phyloP scores from a whole-genome alignment of 1,140 invertebrate species.

The Bombus superbus region DNA sequence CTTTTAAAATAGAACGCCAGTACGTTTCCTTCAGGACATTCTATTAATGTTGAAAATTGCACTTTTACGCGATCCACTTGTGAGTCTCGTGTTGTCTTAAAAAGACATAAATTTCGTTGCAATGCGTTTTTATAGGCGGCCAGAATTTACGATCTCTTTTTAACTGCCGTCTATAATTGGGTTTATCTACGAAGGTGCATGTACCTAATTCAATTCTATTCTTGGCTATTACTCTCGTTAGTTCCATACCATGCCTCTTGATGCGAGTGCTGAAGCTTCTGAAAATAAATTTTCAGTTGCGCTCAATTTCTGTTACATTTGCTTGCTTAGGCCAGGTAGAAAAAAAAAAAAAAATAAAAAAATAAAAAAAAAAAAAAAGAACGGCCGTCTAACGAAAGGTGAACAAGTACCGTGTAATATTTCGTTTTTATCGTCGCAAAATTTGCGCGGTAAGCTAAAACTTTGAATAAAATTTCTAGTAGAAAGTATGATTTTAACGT shows the following conservation, averaged over 20 bases:
- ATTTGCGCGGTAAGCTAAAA: too few species aligned
- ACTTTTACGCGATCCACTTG: neutral
- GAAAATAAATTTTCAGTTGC: neutral
- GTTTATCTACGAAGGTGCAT: constrained; percentile 6
- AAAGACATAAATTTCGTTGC: neutral
- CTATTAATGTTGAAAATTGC: neutral
- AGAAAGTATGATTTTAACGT: neutral
- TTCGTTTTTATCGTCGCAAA: too few species aligned
- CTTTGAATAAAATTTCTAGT: too few species aligned
- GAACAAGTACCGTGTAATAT: too few species aligned
- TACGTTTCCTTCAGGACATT: too few species aligned
- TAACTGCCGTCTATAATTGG: constrained; percentile 14
- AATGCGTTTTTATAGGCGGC: neutral
- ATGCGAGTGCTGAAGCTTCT: neutral
- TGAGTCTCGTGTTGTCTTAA: neutral
- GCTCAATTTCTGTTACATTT: neutral
- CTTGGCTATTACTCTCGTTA: constrained; percentile 1
- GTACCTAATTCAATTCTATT: constrained; percentile 30
- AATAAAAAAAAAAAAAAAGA: too few species aligned
- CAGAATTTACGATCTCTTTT: neutral
- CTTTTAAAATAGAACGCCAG: too few species aligned
- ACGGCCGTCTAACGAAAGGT: too few species aligned
- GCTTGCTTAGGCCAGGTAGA: neutral
- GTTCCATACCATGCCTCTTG: constrained; percentile 4
- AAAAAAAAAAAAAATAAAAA: too few species aligned